phyloP scores from a whole-genome alignment of 2,797 vertebrate species.

The Gallinago nigripennis region DNA sequence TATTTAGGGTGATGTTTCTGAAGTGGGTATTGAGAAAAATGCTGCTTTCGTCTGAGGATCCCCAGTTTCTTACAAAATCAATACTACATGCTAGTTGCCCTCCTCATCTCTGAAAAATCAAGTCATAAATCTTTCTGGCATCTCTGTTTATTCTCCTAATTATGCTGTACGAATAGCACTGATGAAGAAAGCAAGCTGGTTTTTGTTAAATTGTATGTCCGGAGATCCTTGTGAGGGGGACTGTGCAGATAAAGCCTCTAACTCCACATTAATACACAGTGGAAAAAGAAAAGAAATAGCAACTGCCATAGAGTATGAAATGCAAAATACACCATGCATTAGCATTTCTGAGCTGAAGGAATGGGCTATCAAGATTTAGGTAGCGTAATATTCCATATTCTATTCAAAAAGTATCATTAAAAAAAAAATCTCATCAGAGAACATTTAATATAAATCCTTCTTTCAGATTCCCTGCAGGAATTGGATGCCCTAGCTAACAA shows the following conservation, averaged over 20 bases:
- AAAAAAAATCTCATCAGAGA: neutral
- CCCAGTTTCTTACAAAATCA: neutral
- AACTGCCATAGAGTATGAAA: neutral
- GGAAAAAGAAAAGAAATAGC: neutral
- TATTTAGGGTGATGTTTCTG: neutral
- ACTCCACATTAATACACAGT: neutral
- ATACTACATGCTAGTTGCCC: neutral
- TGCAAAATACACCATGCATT: neutral
- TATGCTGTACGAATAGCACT: neutral
- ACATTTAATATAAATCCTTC: constrained; percentile 23
- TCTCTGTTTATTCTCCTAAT: constrained; percentile 7
- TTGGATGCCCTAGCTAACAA: constrained; percentile 38
- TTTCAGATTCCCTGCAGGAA: neutral
- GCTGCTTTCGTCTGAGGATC: neutral
- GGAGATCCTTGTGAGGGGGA: neutral
- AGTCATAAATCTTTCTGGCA: constrained; percentile 9
- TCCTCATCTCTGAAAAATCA: neutral
- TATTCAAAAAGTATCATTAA: constrained; percentile 13
- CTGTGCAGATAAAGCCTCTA: neutral
- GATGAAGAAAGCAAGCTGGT: neutral
- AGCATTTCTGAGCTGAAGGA: constrained; percentile 10
- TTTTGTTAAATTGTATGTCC: neutral
- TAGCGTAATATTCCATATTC: constrained; percentile 22
- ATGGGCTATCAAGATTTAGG: constrained; percentile 2
- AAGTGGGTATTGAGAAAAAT: neutral